Conservation (phyloP, 1,140 invertebrate species). For the Dendrolimus kikuchii region DNA sequence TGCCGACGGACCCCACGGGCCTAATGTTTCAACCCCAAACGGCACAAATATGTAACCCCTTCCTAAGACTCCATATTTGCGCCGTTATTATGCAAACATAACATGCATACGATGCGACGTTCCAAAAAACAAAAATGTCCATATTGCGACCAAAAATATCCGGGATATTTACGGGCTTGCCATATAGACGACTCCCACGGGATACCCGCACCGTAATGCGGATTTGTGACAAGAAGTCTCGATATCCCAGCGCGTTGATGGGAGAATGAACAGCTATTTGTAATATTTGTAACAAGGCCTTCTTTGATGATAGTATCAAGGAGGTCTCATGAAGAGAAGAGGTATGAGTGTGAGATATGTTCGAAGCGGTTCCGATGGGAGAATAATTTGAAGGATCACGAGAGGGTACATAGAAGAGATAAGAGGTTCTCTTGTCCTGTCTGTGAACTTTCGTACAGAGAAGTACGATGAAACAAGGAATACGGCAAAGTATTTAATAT, state of each 20-base stretch:
- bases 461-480: constrained; percentile 23
- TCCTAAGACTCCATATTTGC: no score
- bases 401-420: constrained; percentile 20
- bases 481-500: constrained; percentile 2
- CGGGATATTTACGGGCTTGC: constrained; percentile 14
- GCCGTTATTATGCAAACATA: no score
- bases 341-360: constrained; percentile 56
- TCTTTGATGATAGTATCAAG: constrained; percentile 20
- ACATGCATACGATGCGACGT: constrained; percentile 14
- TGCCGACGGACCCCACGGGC: no score
- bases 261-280: constrained; percentile 18
- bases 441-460: constrained; percentile 20
- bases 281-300: constrained; percentile 23
- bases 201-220: constrained; percentile 24
- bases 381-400: constrained; percentile 24
- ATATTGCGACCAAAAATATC: constrained; percentile 24
- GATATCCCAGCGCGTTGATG: constrained; percentile 24
- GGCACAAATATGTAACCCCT: no score
- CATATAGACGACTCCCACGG: constrained; percentile 31
- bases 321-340: constrained; percentile 56
- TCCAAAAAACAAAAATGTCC: constrained; percentile 21
- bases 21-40: no score
- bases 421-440: constrained; percentile 14
- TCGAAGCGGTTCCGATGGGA: constrained; percentile 18
- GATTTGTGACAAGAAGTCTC: constrained; percentile 29